These are phyloP conservation scores for Pterois miles DNA, from an alignment of 2,797 vertebrate species.

Conservation along the genomic window DNA sequence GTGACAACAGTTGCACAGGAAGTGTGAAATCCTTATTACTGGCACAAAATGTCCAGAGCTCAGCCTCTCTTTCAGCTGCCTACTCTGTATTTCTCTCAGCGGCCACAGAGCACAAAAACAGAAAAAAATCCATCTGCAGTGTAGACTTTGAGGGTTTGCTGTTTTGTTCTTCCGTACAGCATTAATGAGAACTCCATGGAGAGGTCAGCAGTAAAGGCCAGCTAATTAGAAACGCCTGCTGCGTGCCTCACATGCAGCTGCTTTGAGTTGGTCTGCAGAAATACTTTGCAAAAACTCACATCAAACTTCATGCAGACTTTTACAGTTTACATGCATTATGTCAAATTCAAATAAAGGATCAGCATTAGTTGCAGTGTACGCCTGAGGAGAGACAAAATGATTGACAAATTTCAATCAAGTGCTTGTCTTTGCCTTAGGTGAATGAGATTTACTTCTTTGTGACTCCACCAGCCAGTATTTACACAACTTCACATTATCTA, in stretches of 20 bases:
- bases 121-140: not conserved
- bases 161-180: constrained; percentile 10
- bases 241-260: constrained; percentile 52
- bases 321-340: not conserved
- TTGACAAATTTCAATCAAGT: not conserved
- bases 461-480: constrained; percentile 8
- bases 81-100: constrained; percentile 3
- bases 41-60: constrained; percentile 38
- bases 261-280: constrained; percentile 48
- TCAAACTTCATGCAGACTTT: not conserved
- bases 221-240: constrained; percentile 73
- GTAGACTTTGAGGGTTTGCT: constrained; percentile 1
- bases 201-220: constrained; percentile 37
- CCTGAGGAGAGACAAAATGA: not conserved
- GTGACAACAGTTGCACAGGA: constrained; percentile 71
- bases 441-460: constrained; percentile 5
- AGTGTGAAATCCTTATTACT: constrained; percentile 43
- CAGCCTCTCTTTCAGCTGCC: constrained; percentile 4
- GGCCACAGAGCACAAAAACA: constrained; percentile 2
- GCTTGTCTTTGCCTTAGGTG: constrained; percentile 11
- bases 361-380: not conserved
- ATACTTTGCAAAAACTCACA: constrained; percentile 22
- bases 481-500: constrained; percentile 10
- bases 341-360: not conserved
- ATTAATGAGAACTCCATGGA: constrained; percentile 17